Percentiles rank a stretch among this genome's conserved stretches.
Evolutionary conservation across 2,797 vertebrate species (phyloP).

Genomic region (Valencia hispanica): DNA sequence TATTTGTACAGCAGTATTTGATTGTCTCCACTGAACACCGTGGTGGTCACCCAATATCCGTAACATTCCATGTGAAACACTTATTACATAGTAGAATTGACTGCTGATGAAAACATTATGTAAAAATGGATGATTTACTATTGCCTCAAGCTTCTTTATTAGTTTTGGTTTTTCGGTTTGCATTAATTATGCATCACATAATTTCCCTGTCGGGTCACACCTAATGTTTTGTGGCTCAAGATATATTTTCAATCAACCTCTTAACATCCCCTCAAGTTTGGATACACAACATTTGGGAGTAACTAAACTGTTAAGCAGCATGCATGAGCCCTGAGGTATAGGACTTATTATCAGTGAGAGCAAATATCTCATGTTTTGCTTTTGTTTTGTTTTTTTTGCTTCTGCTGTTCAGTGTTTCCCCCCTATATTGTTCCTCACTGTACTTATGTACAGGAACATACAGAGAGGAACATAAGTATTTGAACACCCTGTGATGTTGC

Average conservation of each 20-base stretch:
- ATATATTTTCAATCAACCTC: not conserved
- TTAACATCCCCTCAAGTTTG: not conserved
- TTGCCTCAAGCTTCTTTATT: not conserved
- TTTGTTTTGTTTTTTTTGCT: not conserved
- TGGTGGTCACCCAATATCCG: too few species aligned
- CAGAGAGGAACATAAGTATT: too few species aligned
- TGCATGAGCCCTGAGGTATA: not conserved
- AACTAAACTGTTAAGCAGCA: not conserved
- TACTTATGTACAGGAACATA: too few species aligned
- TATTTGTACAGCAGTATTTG: not conserved
- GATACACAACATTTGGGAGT: not conserved
- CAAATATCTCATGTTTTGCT: not conserved
- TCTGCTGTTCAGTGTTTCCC: too few species aligned
- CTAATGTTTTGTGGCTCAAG: not conserved
- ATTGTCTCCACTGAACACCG: not conserved
- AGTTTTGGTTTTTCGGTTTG: not conserved
- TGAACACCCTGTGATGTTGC: too few species aligned
- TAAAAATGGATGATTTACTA: not conserved
- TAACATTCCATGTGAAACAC: too few species aligned
- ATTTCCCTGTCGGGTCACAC: not conserved
- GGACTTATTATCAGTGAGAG: not conserved
- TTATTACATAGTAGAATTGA: not conserved
- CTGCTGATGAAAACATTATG: not conserved
- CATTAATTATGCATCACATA: not conserved
- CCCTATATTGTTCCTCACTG: too few species aligned